A percentile compares a stretch with the other conserved stretches of the same genome.
Conservation (phyloP, 2,113 vertebrate genomes). For the Ophthalmolycus amberensis region DNA sequence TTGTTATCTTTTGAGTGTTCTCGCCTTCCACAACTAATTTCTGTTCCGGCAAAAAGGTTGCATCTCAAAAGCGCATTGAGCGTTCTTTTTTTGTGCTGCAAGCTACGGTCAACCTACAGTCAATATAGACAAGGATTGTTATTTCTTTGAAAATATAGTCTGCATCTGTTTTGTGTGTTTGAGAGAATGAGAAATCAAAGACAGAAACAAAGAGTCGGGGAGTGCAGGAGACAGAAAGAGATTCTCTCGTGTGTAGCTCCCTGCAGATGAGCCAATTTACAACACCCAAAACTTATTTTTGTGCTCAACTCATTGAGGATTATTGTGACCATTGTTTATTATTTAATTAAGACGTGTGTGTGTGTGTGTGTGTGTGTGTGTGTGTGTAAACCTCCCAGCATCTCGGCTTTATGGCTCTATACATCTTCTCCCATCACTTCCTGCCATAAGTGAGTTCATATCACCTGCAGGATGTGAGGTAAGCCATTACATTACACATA, state of each 20-base stretch:
- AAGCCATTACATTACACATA: not conserved
- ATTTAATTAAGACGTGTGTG: slow-evolving; percentile 50
- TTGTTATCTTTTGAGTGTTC: not conserved
- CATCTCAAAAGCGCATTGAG: not conserved
- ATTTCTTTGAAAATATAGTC: not conserved
- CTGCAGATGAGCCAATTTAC: slow-evolving; percentile 45
- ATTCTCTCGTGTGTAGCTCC: slow-evolving; percentile 15
- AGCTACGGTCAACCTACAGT: not conserved
- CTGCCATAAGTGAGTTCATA: slow-evolving; percentile 28
- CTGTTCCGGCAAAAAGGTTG: not conserved
- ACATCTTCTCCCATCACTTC: slow-evolving; percentile 62
- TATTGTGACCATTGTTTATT: slow-evolving; percentile 48
- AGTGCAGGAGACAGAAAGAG: not conserved
- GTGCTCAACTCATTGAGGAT: slow-evolving; percentile 60
- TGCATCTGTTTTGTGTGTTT: slow-evolving; percentile 6
- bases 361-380: not conserved
- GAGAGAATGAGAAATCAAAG: not conserved
- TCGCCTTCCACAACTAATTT: not conserved
- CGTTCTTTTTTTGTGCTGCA: not conserved
- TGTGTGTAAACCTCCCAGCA: slow-evolving; percentile 24
- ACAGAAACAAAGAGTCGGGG: not conserved
- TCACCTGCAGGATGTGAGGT: slow-evolving; percentile 33
- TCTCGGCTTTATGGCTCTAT: slow-evolving; percentile 39
- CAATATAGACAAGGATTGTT: not conserved
- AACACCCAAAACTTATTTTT: slow-evolving; percentile 39